Base-by-base conservation (phyloP, 2,888 invertebrate genomes). In the Lasioglossum zephyrum region DNA sequence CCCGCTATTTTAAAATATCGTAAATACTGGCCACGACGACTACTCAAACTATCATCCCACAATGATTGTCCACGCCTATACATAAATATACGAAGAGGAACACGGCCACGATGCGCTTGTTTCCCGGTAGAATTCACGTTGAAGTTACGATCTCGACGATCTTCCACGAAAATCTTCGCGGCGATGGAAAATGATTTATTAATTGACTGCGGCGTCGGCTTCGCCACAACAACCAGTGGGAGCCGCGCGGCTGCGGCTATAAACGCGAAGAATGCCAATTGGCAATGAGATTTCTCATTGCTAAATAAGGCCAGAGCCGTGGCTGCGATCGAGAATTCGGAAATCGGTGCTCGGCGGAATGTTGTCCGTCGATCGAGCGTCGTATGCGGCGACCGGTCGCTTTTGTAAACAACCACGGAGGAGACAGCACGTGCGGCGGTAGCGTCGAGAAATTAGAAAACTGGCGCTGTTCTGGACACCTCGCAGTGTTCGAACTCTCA, bases 251-350 rank as follows among this genome's bases (percentile, higher is more conserved):
- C 26, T 63, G 26, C 31, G 76, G 76, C 22, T 63, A 57, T 49
- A 49, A 63, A 31, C 60, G 69, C 57, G 81, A 86, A 86, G 84
- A 84, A 85, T 82, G 77, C 69, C 76, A 81, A 75, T 80, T 81
- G 87, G 83, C 76, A 86, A 87, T 87, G 86, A 86, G 87, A 88
- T 88, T 87, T 88, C 85, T 82, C 77, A 69, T 69, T 26, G 70
- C 88, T 81, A 70, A 88, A 88, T 83, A 88, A 83, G 81, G 85
- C 47, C 36, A 73, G 80, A 73, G 80, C 53, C 85, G 79, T 73
- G 80, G 72, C 60, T 6, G 63, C 16, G 70, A 79, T 81, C 77
- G 84, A 75, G 88, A 90, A 91, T 89, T 91, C 89, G 89, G 90
- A 84, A 87, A 90, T 85, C 78, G 85, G 16, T 79, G 69, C 69